Conservation (phyloP, 2,797 vertebrate species). For the Smutsia gigantea region DNA sequence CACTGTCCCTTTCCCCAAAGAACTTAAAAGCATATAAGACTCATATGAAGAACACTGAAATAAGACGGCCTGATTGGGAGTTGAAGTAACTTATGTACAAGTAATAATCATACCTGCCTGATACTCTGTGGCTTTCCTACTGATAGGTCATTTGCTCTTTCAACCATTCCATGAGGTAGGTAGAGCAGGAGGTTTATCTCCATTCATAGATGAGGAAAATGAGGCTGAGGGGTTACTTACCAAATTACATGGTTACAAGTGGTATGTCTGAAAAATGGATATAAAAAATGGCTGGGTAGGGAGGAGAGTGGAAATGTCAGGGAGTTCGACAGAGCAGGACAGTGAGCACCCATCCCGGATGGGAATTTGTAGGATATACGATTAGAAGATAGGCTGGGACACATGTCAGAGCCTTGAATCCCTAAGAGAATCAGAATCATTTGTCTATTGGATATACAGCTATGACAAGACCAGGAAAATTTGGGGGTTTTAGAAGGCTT, state of each 20-base stretch:
- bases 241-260: neutral
- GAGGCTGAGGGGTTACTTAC: neutral
- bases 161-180: neutral
- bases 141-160: slow-evolving; percentile 44
- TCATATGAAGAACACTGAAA: slow-evolving; percentile 44
- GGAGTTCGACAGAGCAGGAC: neutral
- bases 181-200: neutral
- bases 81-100: neutral
- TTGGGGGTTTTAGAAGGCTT: neutral
- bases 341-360: neutral
- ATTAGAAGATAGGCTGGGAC: neutral
- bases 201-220: slow-evolving; percentile 42
- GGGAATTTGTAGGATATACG: slow-evolving; percentile 14
- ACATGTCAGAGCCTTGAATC: neutral
- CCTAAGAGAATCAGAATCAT: slow-evolving; percentile 41
- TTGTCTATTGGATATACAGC: neutral
- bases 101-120: neutral
- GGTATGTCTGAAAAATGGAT: neutral
- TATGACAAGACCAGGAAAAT: slow-evolving; percentile 33
- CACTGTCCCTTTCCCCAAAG: slow-evolving; percentile 29
- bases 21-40: slow-evolving; percentile 54
- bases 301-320: neutral
- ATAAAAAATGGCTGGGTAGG: neutral
- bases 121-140: slow-evolving; percentile 37
- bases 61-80: slow-evolving; percentile 51